A percentile compares a stretch with the other conserved stretches of the same genome.
phyloP scores from a whole-genome alignment of 2,888 invertebrate genomes.

The Melinopterus prodromus region DNA sequence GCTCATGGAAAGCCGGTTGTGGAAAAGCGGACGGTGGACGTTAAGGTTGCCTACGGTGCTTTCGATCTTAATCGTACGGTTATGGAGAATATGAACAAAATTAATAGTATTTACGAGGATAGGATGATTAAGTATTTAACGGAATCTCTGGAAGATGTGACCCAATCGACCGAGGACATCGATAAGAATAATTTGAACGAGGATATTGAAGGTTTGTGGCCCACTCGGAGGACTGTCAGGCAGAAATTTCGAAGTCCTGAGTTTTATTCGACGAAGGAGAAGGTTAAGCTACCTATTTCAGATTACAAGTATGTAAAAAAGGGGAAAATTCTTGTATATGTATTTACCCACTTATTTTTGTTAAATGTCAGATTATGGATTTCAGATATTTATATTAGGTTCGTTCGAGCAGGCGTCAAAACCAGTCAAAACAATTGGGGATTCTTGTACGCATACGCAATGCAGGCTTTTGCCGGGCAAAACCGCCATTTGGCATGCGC shows the following conservation, averaged over 20 bases:
- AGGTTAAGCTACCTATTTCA: slow-evolving; percentile 56
- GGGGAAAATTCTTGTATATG: slow-evolving; percentile 20
- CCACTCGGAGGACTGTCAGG: slow-evolving; percentile 31
- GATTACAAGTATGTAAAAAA: slow-evolving; percentile 55
- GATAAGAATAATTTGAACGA: slow-evolving; percentile 27
- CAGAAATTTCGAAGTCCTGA: slow-evolving; percentile 43
- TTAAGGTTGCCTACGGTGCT: slow-evolving; percentile 53
- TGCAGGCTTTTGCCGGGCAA: too few relatives aligned
- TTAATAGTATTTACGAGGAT: slow-evolving; percentile 52
- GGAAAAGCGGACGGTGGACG: slow-evolving; percentile 57
- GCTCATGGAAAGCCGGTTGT: slow-evolving; percentile 61
- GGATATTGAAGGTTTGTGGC: slow-evolving; percentile 33
- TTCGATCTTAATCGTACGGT: slow-evolving; percentile 48
- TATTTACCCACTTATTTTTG: slow-evolving; percentile 20
- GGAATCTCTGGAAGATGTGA: slow-evolving; percentile 4
- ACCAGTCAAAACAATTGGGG: too few relatives aligned
- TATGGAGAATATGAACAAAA: slow-evolving; percentile 57
- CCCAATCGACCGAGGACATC: background rate
- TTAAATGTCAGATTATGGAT: slow-evolving; percentile 8
- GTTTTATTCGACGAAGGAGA: slow-evolving; percentile 52
- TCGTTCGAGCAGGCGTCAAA: too few relatives aligned
- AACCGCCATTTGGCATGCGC: too few relatives aligned
- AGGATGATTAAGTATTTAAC: slow-evolving; percentile 45
- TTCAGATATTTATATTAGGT: slow-evolving; percentile 8
- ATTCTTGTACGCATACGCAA: too few relatives aligned